Evolutionary conservation across 2,797 vertebrate genomes (phyloP).

Genomic region (Myotis planiceps): DNA sequence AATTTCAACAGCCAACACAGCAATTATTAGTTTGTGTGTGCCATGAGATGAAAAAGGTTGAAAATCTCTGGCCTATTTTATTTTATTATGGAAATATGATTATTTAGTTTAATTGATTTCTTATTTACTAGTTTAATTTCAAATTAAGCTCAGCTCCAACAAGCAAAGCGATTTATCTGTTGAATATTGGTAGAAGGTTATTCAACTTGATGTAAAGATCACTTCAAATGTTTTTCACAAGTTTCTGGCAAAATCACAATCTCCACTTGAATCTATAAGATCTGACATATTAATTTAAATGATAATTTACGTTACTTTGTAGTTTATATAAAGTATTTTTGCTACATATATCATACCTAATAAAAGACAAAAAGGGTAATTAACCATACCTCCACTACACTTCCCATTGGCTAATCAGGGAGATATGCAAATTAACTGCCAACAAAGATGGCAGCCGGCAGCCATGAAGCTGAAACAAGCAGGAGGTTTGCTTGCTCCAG

Average conservation of each 20-base stretch:
- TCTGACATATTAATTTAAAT: background rate
- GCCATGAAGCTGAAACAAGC: fast-evolving
- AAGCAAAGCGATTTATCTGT: background rate
- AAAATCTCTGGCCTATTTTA: background rate
- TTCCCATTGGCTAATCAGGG: no score
- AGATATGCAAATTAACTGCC: no score
- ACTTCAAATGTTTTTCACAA: background rate
- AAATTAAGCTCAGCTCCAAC: conserved; percentile 21
- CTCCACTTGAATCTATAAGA: background rate
- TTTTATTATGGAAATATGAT: background rate
- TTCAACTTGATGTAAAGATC: background rate
- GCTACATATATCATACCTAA: background rate
- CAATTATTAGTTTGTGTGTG: no score
- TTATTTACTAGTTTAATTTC: background rate
- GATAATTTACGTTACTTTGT: background rate
- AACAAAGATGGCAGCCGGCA: no score
- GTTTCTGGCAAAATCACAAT: background rate
- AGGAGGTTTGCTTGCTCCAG: no score
- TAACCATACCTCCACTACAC: fast-evolving
- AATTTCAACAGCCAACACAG: background rate
- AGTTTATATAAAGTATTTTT: background rate
- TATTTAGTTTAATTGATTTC: background rate
- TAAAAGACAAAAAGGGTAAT: no score
- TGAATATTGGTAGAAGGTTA: background rate
- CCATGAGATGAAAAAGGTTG: background rate